Evolutionary conservation across 2,797 vertebrate species (phyloP).

Genomic region (Pangasius djambal): DNA sequence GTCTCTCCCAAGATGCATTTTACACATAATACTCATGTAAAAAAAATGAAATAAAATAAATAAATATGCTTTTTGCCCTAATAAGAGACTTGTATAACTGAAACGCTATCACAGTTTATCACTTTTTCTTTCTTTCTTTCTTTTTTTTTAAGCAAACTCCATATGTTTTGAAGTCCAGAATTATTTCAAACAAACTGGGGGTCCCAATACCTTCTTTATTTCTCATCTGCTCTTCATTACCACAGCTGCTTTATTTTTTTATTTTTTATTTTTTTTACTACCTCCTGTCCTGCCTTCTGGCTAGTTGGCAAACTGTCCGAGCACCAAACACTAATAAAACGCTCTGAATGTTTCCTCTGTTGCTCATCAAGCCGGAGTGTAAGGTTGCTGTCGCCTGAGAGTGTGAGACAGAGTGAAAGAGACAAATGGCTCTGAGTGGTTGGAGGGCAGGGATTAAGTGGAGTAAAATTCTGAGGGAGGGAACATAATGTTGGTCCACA

Average conservation of each 20-base stretch:
- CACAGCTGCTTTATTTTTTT: not conserved
- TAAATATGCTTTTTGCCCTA: not conserved
- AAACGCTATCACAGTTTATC: not conserved
- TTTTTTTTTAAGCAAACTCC: not conserved
- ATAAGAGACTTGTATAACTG: not conserved
- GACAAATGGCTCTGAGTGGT: constrained; percentile 4
- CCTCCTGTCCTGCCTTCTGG: constrained; percentile 19
- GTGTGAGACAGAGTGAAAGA: not conserved
- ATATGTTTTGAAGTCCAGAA: not conserved
- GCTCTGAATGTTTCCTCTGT: not conserved
- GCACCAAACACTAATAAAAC: constrained; percentile 4
- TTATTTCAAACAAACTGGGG: not conserved
- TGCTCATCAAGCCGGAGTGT: not conserved
- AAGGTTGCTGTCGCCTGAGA: constrained; percentile 25
- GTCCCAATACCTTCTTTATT: not conserved
- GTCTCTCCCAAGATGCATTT: not conserved
- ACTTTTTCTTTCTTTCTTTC: not conserved
- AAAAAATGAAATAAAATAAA: no score
- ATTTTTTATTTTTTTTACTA: not conserved
- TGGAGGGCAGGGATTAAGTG: constrained; percentile 24
- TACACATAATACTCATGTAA: not conserved
- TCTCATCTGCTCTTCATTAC: constrained; percentile 2
- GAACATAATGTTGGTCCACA: not conserved
- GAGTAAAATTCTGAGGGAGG: not conserved
- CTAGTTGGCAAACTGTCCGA: not conserved